phyloP scores from a whole-genome alignment of 2,888 invertebrate genomes.

The Neria commutata region DNA sequence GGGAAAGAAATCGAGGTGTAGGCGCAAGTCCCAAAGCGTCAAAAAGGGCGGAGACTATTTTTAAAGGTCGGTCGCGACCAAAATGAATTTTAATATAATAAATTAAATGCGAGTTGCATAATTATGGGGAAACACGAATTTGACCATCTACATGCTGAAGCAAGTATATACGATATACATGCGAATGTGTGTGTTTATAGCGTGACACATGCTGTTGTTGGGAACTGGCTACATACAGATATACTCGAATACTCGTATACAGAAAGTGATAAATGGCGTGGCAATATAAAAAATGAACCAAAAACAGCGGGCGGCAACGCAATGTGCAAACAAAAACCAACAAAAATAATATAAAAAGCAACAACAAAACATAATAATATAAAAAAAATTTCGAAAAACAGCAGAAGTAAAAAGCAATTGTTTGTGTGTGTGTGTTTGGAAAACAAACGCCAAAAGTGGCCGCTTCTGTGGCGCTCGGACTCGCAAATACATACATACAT shows the following conservation, averaged over 20 bases:
- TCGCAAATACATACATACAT: background rate
- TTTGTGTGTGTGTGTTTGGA: constrained; percentile 16
- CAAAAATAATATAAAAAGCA: constrained; percentile 19
- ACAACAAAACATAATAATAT: constrained; percentile 19
- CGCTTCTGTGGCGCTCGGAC: constrained; percentile 14
- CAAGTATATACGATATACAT: no score
- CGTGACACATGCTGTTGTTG: background rate
- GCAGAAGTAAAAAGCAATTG: constrained; percentile 32
- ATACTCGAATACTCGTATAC: constrained; percentile 16
- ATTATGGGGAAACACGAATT: constrained; percentile 1
- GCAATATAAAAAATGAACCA: constrained; percentile 52
- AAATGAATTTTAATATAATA: constrained; percentile 14
- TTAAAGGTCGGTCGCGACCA: background rate
- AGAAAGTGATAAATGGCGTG: constrained; percentile 58
- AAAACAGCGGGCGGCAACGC: constrained; percentile 50
- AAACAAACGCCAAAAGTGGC: constrained; percentile 34
- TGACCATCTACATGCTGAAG: no score
- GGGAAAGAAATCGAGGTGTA: background rate
- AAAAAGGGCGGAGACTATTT: no score
- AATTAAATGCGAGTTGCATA: constrained; percentile 13
- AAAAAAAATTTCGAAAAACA: constrained; percentile 22
- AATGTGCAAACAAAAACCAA: no score
- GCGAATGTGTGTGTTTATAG: no score
- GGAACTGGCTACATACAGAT: background rate
- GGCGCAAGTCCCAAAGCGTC: no score